Conservation (phyloP, 53 echinoderm and acorn worm genomes). For the Patiria pectinifera region DNA sequence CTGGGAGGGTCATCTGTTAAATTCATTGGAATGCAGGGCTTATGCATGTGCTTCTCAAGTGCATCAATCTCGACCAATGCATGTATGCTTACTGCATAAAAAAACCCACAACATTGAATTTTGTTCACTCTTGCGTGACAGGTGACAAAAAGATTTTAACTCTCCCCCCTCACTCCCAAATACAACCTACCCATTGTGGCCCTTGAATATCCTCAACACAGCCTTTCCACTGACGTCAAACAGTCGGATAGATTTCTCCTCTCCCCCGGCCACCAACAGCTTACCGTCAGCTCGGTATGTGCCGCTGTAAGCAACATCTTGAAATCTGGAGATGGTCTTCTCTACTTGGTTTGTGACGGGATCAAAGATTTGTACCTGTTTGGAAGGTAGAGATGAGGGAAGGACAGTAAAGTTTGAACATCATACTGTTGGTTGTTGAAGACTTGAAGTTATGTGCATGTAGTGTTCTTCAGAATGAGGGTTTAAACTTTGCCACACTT, state of each 20-base stretch:
- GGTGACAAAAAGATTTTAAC: no score
- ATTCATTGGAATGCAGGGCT: no score
- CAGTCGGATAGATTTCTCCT: conserved; percentile 79
- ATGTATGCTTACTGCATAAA: no score
- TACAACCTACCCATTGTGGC: conserved; percentile 83
- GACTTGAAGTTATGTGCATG: neutral
- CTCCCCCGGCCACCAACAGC: conserved; percentile 95
- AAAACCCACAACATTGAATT: no score
- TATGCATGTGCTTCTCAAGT: no score
- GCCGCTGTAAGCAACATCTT: conserved; percentile 82
- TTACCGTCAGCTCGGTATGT: conserved; percentile 88
- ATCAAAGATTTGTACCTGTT: conserved; percentile 90
- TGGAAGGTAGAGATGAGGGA: neutral
- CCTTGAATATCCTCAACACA: conserved; percentile 89
- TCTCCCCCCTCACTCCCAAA: neutral
- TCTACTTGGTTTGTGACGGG: conserved; percentile 89
- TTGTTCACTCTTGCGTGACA: no score
- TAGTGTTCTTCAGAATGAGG: no score
- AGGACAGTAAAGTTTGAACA: neutral
- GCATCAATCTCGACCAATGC: no score
- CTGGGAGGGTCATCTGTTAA: no score
- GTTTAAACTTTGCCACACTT: no score
- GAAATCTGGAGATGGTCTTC: conserved; percentile 84
- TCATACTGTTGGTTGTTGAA: neutral
- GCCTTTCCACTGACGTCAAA: conserved; percentile 88